A percentile compares a stretch with the other conserved stretches of the same genome.
These are phyloP conservation scores for Hypothenemus hampei DNA, from an alignment of 1,140 invertebrate species.

Conservation along the genomic window DNA sequence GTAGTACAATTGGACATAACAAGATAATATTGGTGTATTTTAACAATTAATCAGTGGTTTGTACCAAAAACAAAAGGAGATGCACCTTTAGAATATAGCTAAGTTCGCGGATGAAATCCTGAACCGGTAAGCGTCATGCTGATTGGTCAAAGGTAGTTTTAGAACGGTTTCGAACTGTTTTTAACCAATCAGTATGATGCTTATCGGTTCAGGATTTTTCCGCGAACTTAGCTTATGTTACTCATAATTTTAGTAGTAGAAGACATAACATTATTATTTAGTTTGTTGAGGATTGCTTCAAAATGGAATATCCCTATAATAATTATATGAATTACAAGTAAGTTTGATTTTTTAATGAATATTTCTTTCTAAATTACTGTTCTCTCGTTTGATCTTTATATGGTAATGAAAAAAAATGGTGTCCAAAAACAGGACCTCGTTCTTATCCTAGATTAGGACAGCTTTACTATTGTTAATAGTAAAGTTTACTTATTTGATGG, in stretches of 20 bases:
- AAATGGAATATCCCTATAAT: conserved; percentile 99
- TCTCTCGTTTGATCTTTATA: conserved; percentile 67
- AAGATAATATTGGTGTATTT: no score
- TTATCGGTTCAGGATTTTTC: no score
- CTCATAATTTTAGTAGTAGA: conserved; percentile 98
- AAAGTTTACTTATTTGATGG: conserved; percentile 97
- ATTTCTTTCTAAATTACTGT: not conserved
- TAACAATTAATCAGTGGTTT: conserved; percentile 97
- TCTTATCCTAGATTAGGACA: conserved; percentile 95
- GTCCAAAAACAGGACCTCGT: conserved; percentile 72
- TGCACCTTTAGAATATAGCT: conserved; percentile 93
- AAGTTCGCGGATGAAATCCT: no score
- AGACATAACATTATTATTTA: conserved; percentile 87
- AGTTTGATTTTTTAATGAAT: conserved; percentile 19
- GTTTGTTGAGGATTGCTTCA: conserved; percentile 99
- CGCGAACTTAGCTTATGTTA: no score
- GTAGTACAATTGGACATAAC: no score
- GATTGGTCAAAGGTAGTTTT: no score
- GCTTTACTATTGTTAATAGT: conserved; percentile 91
- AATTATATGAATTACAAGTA: conserved; percentile 90
- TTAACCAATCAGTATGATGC: no score
- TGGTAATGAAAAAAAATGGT: conserved; percentile 98
- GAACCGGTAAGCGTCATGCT: no score
- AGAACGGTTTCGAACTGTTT: no score
- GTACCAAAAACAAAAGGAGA: conserved; percentile 97